Evolutionary conservation across 2,888 invertebrate genomes (phyloP).

Genomic region (Plagodis dolabraria): DNA sequence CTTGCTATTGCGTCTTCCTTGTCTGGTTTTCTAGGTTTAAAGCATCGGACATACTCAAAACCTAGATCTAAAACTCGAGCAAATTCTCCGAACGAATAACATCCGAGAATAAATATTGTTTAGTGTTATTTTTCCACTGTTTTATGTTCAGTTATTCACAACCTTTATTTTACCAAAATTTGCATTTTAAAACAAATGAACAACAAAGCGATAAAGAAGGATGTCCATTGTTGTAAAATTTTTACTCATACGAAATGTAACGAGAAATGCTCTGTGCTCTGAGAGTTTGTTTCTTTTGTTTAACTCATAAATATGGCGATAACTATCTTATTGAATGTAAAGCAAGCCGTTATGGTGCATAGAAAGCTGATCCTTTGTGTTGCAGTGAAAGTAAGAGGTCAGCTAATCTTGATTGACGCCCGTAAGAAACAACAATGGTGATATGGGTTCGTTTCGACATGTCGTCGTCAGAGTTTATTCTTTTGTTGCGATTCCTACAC

Average conservation of each 20-base stretch:
- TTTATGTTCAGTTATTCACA: too few relatives aligned
- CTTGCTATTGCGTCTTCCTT: too few relatives aligned
- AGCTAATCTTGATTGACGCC: slow-evolving; percentile 58
- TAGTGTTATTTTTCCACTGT: too few relatives aligned
- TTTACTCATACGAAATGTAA: slow-evolving; percentile 31
- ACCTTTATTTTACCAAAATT: too few relatives aligned
- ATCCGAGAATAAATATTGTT: too few relatives aligned
- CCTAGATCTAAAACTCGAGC: too few relatives aligned
- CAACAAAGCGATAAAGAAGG: slow-evolving; percentile 10
- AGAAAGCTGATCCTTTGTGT: slow-evolving; percentile 79
- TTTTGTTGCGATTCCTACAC: not conserved
- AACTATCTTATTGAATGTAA: slow-evolving; percentile 60
- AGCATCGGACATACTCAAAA: too few relatives aligned
- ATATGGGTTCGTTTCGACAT: slow-evolving; percentile 40
- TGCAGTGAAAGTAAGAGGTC: slow-evolving; percentile 62
- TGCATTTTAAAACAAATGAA: too few relatives aligned
- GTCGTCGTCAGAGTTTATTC: not conserved
- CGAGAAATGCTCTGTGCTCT: slow-evolving; percentile 21
- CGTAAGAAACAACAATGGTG: slow-evolving; percentile 39
- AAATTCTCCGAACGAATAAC: too few relatives aligned
- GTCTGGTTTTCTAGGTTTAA: too few relatives aligned
- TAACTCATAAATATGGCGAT: slow-evolving; percentile 33
- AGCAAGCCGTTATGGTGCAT: slow-evolving; percentile 49
- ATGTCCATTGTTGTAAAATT: slow-evolving; percentile 18
- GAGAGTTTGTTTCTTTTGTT: slow-evolving; percentile 23